phyloP scores from a whole-genome alignment of 2,888 invertebrate genomes.

The Idaea biselata region DNA sequence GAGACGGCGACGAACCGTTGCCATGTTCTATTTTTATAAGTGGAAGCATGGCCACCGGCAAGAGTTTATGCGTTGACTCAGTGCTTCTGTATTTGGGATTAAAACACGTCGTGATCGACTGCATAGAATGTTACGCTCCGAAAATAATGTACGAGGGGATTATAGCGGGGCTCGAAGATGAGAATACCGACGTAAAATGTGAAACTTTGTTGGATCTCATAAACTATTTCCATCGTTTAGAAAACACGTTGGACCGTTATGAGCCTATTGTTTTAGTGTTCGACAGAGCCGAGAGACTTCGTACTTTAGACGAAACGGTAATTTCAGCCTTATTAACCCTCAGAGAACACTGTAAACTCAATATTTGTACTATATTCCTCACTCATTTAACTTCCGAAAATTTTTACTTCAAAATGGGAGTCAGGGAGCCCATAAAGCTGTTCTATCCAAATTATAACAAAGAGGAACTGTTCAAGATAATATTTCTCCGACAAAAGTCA shows the following conservation, averaged over 20 bases:
- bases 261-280: constrained; percentile 84
- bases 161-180: constrained; percentile 79
- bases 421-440: constrained; percentile 85
- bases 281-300: constrained; percentile 90
- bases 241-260: constrained; percentile 40
- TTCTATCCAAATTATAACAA: constrained; percentile 91
- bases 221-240: constrained; percentile 62
- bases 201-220: constrained; percentile 86
- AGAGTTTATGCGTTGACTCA: constrained; percentile 84
- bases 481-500: constrained; percentile 58
- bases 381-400: constrained; percentile 91
- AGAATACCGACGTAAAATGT: constrained; percentile 75
- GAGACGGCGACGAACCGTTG: constrained; percentile 81
- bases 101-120: constrained; percentile 85
- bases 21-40: constrained; percentile 87
- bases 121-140: constrained; percentile 89
- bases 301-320: constrained; percentile 87
- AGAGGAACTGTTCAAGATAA: constrained; percentile 81
- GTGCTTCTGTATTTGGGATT: constrained; percentile 81
- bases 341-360: constrained; percentile 85
- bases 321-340: constrained; percentile 87
- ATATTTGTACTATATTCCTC: constrained; percentile 88
- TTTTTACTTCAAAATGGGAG: constrained; percentile 85
- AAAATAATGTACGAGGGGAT: constrained; percentile 89
- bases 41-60: constrained; percentile 92